Percentiles rank a stretch among this genome's conserved stretches.
These are phyloP conservation scores for Cynopterus sphinx DNA, from an alignment of 2,797 vertebrate genomes.

Conservation along the genomic window DNA sequence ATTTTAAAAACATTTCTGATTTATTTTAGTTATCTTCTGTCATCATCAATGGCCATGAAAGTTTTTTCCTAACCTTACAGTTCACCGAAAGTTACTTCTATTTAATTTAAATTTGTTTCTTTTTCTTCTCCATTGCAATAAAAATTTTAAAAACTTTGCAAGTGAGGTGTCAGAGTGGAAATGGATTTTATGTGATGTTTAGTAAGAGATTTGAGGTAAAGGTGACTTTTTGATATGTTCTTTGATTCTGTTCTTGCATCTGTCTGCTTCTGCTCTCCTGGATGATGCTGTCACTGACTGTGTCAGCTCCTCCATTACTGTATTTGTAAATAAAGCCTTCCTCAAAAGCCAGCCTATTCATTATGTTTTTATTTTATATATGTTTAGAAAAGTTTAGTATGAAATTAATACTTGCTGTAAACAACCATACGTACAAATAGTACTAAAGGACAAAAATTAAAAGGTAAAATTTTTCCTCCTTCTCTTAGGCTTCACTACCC, in stretches of 20 bases:
- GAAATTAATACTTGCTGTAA: background rate
- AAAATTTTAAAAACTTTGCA: background rate
- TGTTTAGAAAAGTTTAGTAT: background rate
- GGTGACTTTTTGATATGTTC: background rate
- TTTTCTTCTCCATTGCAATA: background rate
- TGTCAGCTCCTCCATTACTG: background rate
- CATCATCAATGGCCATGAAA: background rate
- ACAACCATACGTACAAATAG: background rate
- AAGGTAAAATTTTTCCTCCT: background rate
- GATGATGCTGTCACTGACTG: background rate
- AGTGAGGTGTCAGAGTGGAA: background rate
- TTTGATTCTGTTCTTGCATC: background rate
- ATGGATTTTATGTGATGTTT: background rate
- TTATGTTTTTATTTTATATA: slow-evolving; percentile 16
- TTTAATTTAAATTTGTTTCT: background rate
- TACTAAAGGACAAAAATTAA: background rate
- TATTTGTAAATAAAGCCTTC: background rate
- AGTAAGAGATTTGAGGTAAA: background rate
- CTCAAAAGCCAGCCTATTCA: background rate
- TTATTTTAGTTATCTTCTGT: background rate
- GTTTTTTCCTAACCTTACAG: background rate
- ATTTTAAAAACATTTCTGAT: background rate
- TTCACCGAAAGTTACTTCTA: slow-evolving; percentile 12
- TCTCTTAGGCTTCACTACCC: background rate
- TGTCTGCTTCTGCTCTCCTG: background rate